These are phyloP conservation scores for Collichthys lucidus DNA, from an alignment of 2,113 vertebrate genomes.

Conservation along the genomic window DNA sequence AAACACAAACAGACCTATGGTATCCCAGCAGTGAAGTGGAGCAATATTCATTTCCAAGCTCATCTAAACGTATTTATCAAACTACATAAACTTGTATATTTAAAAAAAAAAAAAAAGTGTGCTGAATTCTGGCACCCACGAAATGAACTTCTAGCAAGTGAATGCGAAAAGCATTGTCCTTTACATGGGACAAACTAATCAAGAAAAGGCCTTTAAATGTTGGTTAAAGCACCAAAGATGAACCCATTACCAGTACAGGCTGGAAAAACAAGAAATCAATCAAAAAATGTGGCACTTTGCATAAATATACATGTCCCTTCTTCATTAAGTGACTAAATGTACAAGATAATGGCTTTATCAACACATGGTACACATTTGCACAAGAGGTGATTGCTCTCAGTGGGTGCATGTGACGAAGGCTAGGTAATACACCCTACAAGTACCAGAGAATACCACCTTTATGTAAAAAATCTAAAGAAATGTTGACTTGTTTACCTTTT, in stretches of 20 bases:
- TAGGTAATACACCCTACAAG: constrained; percentile 4
- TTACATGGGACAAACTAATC: not conserved
- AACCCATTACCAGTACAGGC: constrained; percentile 18
- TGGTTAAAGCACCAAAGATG: constrained; percentile 50
- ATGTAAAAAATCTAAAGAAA: constrained; percentile 4
- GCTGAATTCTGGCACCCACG: not conserved
- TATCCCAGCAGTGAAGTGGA: constrained; percentile 7
- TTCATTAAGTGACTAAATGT: constrained; percentile 5
- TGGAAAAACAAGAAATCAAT: constrained; percentile 5
- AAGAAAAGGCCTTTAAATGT: constrained; percentile 42
- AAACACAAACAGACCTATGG: not conserved
- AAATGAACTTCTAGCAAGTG: not conserved
- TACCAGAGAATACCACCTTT: not conserved
- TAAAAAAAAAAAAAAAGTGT: not conserved
- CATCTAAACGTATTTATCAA: constrained; percentile 14
- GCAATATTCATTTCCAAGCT: constrained; percentile 14
- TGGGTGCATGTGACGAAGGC: constrained; percentile 1
- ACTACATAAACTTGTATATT: constrained; percentile 16
- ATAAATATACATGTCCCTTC: constrained; percentile 35
- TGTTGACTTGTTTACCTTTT: constrained; percentile 17
- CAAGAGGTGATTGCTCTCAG: not conserved
- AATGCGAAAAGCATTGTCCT: constrained; percentile 15
- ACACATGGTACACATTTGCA: constrained; percentile 15
- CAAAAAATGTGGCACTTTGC: constrained; percentile 44
- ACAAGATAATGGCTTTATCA: constrained; percentile 29